phyloP scores from a whole-genome alignment of 64 coral and sea anemone species.

The Trachythela sp. region DNA sequence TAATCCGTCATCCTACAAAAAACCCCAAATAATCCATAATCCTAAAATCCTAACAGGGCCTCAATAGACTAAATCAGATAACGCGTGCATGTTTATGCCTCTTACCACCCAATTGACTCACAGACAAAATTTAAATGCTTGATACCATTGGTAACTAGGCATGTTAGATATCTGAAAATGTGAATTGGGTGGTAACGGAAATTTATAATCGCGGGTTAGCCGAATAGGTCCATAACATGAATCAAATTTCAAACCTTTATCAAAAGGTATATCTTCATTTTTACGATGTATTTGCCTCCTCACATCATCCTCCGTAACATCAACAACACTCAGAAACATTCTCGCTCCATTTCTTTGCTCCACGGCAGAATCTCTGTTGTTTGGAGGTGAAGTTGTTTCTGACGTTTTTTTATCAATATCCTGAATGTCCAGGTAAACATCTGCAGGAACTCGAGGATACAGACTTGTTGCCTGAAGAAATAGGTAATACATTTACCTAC shows the following conservation, averaged over 20 bases:
- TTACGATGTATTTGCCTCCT: background rate
- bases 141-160: too few species aligned
- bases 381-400: background rate
- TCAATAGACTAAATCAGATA: too few species aligned
- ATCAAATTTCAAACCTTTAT: background rate
- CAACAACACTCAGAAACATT: constrained; percentile 13
- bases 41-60: too few species aligned
- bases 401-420: background rate
- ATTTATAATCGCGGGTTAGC: too few species aligned
- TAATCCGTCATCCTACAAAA: too few species aligned
- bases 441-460: background rate
- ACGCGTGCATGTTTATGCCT: too few species aligned
- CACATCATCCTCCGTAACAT: background rate
- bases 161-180: too few species aligned
- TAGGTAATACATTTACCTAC: background rate
- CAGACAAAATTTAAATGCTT: too few species aligned
- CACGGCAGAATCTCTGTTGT: background rate
- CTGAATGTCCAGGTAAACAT: background rate
- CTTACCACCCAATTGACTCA: too few species aligned
- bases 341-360: background rate
- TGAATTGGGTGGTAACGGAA: too few species aligned
- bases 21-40: too few species aligned
- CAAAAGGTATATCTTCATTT: background rate
- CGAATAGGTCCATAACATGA: background rate
- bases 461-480: background rate